Evolutionary conservation across 2,113 vertebrate species (phyloP).

Genomic region (Prietella phreatophila): DNA sequence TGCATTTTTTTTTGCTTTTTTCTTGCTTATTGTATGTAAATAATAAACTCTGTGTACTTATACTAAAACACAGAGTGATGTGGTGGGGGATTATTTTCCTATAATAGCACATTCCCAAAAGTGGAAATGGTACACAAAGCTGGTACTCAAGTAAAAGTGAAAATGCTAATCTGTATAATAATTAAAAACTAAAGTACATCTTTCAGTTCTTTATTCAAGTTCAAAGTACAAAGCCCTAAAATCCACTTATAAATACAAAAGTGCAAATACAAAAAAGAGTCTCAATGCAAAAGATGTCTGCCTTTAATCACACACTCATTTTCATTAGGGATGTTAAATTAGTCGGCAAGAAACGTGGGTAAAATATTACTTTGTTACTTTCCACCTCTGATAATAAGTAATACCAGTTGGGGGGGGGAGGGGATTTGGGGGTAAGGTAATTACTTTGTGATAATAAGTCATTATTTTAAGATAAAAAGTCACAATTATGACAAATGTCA

Average conservation of each 20-base stretch:
- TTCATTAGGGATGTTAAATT: neutral
- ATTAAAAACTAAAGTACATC: neutral
- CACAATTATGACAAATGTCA: conserved; percentile 2
- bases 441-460: conserved; percentile 25
- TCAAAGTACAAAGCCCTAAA: neutral
- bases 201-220: neutral
- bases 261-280: neutral
- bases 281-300: neutral
- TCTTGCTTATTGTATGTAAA: too few relatives aligned
- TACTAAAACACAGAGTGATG: neutral
- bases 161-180: neutral
- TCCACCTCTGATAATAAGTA: neutral
- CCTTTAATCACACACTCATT: neutral
- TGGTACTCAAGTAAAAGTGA: neutral
- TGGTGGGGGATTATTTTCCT: neutral
- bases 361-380: neutral
- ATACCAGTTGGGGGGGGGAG: neutral
- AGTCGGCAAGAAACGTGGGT: neutral
- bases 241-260: neutral
- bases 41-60: neutral
- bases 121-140: neutral
- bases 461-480: conserved; percentile 15
- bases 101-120: neutral
- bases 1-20: neutral
- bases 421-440: neutral